Evolutionary conservation across 1,140 invertebrate genomes (phyloP).

Genomic region (Brachionus rubens): DNA sequence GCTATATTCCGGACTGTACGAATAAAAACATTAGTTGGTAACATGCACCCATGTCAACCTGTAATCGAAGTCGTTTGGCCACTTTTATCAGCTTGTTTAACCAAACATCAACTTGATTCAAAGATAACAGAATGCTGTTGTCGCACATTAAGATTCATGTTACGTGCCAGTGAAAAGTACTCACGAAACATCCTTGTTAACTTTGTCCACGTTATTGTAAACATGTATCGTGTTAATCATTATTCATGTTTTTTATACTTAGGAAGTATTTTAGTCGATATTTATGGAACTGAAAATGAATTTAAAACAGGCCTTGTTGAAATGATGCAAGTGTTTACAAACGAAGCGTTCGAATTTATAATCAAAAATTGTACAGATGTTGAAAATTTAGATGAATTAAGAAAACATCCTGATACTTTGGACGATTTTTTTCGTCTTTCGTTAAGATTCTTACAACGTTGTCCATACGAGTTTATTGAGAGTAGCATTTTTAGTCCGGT

Average conservation of each 20-base stretch:
- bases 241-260: conserved; percentile 94
- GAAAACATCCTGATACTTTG: conserved; percentile 91
- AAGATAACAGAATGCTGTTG: conserved; percentile 87
- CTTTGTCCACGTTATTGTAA: conserved; percentile 65
- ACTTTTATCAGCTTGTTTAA: conserved; percentile 72
- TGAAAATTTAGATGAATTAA: conserved; percentile 72
- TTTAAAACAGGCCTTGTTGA: conserved; percentile 73
- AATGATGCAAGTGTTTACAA: conserved; percentile 68
- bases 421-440: conserved; percentile 91
- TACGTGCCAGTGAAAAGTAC: conserved; percentile 12
- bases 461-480: conserved; percentile 75
- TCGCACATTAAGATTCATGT: conserved; percentile 58
- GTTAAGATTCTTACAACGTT: conserved; percentile 79
- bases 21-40: not conserved
- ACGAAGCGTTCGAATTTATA: conserved; percentile 67
- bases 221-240: conserved; percentile 74
- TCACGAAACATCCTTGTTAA: not conserved
- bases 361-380: conserved; percentile 74
- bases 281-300: conserved; percentile 72
- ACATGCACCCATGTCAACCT: conserved; percentile 73
- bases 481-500: conserved; percentile 70
- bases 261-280: conserved; percentile 89
- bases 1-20: conserved; percentile 70
- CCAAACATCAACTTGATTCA: conserved; percentile 74
- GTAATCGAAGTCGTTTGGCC: conserved; percentile 77